A percentile compares a stretch with the other conserved stretches of the same genome.
Evolutionary conservation across 2,797 vertebrate genomes (phyloP).

Genomic region (Eospalax fontanierii): DNA sequence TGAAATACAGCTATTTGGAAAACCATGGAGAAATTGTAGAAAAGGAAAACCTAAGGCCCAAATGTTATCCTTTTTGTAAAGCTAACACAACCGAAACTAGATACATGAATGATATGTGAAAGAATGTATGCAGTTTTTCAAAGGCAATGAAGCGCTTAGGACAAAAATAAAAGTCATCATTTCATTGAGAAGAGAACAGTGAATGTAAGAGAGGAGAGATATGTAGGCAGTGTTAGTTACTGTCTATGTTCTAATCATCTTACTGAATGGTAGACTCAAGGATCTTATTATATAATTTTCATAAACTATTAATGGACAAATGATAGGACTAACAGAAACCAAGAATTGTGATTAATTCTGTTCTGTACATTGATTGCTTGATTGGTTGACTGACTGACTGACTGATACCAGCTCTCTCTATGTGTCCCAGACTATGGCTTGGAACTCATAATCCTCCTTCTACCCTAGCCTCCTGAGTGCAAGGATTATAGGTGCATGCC

Average conservation of each 20-base stretch:
- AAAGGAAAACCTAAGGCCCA: slow-evolving; percentile 41
- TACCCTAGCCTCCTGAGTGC: not conserved
- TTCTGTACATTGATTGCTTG: not conserved
- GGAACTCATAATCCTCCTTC: not conserved
- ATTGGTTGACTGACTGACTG: no score
- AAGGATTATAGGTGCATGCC: no score
- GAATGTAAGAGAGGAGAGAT: not conserved
- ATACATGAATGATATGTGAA: slow-evolving; percentile 1
- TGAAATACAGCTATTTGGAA: not conserved
- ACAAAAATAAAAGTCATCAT: not conserved
- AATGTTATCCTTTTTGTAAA: slow-evolving; percentile 37
- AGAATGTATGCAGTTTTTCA: slow-evolving; percentile 16
- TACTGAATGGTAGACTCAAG: not conserved
- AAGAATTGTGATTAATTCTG: not conserved
- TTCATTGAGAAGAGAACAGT: not conserved
- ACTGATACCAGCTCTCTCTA: not conserved
- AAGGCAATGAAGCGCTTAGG: slow-evolving; percentile 30
- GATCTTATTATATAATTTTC: slow-evolving; percentile 35
- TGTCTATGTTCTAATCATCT: not conserved
- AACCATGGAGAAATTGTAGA: not conserved
- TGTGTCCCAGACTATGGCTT: not conserved
- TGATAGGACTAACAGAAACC: not conserved
- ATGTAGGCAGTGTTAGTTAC: not conserved
- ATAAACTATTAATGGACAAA: not conserved
- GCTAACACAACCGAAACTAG: slow-evolving; percentile 30